Base-by-base conservation (phyloP, 2,797 vertebrate species). In the Enteromius afrohamiltoni region DNA sequence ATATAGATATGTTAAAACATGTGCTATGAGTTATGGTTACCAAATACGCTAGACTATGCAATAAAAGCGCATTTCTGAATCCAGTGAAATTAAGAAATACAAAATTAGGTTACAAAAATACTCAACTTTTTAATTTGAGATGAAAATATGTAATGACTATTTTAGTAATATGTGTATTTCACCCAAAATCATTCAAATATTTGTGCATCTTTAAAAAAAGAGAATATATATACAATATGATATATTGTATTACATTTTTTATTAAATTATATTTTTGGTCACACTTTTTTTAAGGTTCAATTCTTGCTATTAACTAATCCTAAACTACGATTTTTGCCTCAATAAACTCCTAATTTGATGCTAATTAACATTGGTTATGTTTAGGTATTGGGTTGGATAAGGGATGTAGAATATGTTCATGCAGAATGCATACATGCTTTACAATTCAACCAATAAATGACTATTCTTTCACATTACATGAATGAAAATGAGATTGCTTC, bases 401-500 rank as follows among this genome's bases (percentile, higher is more conserved):
- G n/a, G n/a, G n/a, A n/a, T n/a, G n/a, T n/a, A n/a, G n/a, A n/a
- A 49, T 49, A 49, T 49, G 14, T 14, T 49, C 47, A 49, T 4
- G 34, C 34, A 34, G 34, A 34, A 34, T 34, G 34, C 34, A 34
- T n/a, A n/a, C n/a, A n/a, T n/a, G n/a, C n/a, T n/a, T n/a, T 34
- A 34, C 4, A 49, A 1, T 19, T 10, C 9, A 10, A 9, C 3
- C 19, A 67, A 19, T 31, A 21, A n/a, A 45, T 14, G 1, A 70
- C 17, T 17, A 2, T 9, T 29, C 26, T 71, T 29, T 71, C n/a
- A 62, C 37, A 67, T 21, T 14, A 79, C 14, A 31, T 9, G 19
- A 31, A 49, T 9, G 26, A 71, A 29, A 71, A 31, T 49, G 1
- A 11, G 4, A 19, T 19, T 86, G 69, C 34, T 64, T 86, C 86